Base-by-base conservation (phyloP, 1,140 invertebrate species). In the Plectrocnemia conspersa region DNA sequence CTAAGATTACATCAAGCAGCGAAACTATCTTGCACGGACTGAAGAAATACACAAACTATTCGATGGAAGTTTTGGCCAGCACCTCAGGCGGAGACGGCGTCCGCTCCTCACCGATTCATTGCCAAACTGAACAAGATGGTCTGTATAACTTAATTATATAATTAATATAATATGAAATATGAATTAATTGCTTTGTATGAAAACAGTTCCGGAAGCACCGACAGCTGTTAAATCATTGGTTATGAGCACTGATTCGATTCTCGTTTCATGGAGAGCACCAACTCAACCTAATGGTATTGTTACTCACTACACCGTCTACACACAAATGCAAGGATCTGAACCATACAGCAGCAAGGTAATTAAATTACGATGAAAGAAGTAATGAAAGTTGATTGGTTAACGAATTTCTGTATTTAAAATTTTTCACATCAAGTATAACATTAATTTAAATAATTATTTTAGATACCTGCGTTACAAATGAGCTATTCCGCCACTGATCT, bases 81-180 rank as follows among this genome's bases (percentile, higher is more conserved):
- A 97, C 93, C 21, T 88, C 90, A 40, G 93, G 92, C 54, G 95
- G 95, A n/a, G 93, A 97, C 68, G 95, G 94, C 52, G 91, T 95
- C 24, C 82, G 89, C 55, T 93, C 89, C 64, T 79, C 82, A 16
- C 87, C 93, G 4, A 90, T 97, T 63, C 91, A 93, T 72, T 93
- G 93, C 65, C 88, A 91, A 71, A 97, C 94, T 38, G 90, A 94
- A 77, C 91, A 97, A 75, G 93, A 96, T 72, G 90, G 93, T 94
- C 76, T 72, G 69, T 64, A 41, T 54, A 36, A 24, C 19, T 16
- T 45, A 42, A 27, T 46, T 23, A 46, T 29, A 46, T 27, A 42
- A 38, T 52, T 56, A 18, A 23, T 27, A 22, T 13, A 44, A n/a
- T 15, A 32, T 11, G 24, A 10, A 41, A 54, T n/a, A n/a, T n/a